Evolutionary conservation across 1,140 invertebrate species (phyloP).

Genomic region (Trichoplusia ni): DNA sequence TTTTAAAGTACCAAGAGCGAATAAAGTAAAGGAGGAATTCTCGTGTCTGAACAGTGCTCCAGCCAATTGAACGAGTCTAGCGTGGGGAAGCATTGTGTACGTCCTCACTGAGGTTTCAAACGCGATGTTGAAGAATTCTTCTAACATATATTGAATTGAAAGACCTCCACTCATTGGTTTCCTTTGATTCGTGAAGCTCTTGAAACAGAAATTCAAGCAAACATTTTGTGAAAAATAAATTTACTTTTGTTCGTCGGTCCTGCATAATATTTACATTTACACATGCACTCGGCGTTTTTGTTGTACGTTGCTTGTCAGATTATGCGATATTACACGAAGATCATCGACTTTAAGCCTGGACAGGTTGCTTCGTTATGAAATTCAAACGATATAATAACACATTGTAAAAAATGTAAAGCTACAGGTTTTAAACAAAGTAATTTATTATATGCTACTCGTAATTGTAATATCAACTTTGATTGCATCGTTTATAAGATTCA

Average conservation of each 20-base stretch:
- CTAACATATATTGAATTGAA: too few relatives aligned
- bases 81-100: neutral
- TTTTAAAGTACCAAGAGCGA: neutral
- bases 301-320: neutral
- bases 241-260: neutral
- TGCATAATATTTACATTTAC: slow-evolving; percentile 3
- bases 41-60: neutral
- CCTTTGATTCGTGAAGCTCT: too few relatives aligned
- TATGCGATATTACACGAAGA: neutral
- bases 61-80: neutral
- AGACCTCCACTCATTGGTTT: too few relatives aligned
- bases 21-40: neutral
- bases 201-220: neutral
- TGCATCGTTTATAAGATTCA: too few relatives aligned
- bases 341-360: neutral
- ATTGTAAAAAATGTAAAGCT: too few relatives aligned
- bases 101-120: neutral
- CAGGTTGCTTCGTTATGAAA: neutral
- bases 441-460: too few relatives aligned
- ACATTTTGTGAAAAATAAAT: neutral
- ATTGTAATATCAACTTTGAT: too few relatives aligned
- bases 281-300: neutral
- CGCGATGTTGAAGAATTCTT: neutral
- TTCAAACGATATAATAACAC: neutral
- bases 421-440: too few relatives aligned